A percentile compares a stretch with the other conserved stretches of the same genome.
Evolutionary conservation across 2,888 invertebrate species (phyloP).

Genomic region (Euplexia lucipara): DNA sequence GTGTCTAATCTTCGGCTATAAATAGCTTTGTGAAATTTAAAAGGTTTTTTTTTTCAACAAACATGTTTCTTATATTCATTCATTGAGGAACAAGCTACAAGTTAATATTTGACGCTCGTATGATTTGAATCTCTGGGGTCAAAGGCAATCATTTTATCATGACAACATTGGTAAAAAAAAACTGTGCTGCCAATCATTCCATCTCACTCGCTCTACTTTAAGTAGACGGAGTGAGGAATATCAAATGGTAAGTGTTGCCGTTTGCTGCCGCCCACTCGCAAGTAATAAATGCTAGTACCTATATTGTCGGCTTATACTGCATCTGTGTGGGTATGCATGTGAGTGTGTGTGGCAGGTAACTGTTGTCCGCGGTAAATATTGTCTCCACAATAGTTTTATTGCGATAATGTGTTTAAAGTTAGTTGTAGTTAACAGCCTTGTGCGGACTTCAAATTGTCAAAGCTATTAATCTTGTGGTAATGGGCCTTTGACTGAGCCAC

Average conservation of each 20-base stretch:
- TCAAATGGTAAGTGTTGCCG: slow-evolving; percentile 69
- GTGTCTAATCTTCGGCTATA: neutral
- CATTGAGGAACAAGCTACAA: slow-evolving; percentile 2
- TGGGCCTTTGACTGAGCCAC: slow-evolving; percentile 5
- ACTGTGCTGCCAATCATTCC: slow-evolving; percentile 53
- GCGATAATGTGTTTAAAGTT: slow-evolving; percentile 44
- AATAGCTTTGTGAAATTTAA: slow-evolving; percentile 2
- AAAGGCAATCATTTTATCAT: slow-evolving; percentile 82
- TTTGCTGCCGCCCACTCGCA: slow-evolving; percentile 79
- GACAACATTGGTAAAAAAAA: slow-evolving; percentile 72
- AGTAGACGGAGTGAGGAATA: slow-evolving; percentile 74
- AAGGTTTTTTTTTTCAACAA: neutral
- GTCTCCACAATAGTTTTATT: slow-evolving; percentile 55
- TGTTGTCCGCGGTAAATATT: slow-evolving; percentile 62
- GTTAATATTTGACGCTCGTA: slow-evolving; percentile 34
- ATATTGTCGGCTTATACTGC: slow-evolving; percentile 52
- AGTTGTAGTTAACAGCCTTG: slow-evolving; percentile 34
- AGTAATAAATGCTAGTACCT: slow-evolving; percentile 71
- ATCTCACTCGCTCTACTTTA: slow-evolving; percentile 70
- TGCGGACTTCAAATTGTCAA: slow-evolving; percentile 31
- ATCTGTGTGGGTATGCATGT: slow-evolving; percentile 50
- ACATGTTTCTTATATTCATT: neutral
- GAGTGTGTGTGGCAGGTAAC: slow-evolving; percentile 58
- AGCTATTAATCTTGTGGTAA: slow-evolving; percentile 24
- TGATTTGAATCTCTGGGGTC: slow-evolving; percentile 72